Evolutionary conservation across 2,797 vertebrate genomes (phyloP).

Genomic region (Galaxias olidus): DNA sequence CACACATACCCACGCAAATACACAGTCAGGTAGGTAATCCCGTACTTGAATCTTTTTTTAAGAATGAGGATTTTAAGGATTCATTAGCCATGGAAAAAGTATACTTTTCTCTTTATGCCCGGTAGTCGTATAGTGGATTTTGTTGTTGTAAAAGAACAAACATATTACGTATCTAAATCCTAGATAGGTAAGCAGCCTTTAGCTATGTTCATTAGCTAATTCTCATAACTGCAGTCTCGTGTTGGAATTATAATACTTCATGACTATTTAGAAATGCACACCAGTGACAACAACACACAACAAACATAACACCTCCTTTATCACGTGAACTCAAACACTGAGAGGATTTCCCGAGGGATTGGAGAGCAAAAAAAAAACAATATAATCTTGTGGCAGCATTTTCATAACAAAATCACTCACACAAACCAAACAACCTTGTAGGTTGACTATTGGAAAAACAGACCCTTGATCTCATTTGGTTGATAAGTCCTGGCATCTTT

Average conservation of each 20-base stretch:
- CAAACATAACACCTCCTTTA: conserved; percentile 65
- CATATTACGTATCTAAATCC: conserved; percentile 44
- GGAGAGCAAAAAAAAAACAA: conserved; percentile 53
- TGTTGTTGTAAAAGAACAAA: conserved; percentile 11
- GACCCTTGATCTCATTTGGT: conserved; percentile 70
- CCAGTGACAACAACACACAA: conserved; percentile 64
- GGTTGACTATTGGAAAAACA: conserved; percentile 57
- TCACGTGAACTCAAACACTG: conserved; percentile 72
- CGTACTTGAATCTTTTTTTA: no score
- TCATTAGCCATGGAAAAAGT: no score
- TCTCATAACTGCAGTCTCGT: conserved; percentile 63
- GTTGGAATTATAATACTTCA: conserved; percentile 57
- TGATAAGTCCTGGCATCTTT: conserved; percentile 75
- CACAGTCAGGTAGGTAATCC: no score
- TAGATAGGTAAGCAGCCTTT: conserved; percentile 58
- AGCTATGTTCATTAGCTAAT: conserved; percentile 60
- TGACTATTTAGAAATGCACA: conserved; percentile 63
- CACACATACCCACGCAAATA: no score
- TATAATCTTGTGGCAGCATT: conserved; percentile 40
- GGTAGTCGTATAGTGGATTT: no score
- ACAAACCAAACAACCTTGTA: conserved; percentile 50
- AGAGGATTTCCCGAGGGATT: conserved; percentile 74
- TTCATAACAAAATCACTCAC: conserved; percentile 64
- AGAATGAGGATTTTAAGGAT: no score
- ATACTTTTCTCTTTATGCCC: no score